Conservation (phyloP, 2,797 vertebrate species). For the Channa striata region DNA sequence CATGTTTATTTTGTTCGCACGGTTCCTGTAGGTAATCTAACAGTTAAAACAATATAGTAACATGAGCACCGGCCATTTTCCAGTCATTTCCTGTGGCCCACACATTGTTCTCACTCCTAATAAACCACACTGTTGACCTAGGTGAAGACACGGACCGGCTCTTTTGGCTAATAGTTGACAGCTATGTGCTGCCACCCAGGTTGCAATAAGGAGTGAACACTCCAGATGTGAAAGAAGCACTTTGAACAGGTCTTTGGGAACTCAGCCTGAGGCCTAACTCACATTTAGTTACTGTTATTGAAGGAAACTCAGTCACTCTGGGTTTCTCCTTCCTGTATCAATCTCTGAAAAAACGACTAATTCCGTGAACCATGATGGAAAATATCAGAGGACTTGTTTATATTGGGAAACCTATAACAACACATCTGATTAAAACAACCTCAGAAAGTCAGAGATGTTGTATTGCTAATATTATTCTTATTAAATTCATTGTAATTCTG, state of each 20-base stretch:
- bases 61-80: neutral
- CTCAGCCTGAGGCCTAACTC: neutral
- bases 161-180: constrained; percentile 11
- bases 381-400: neutral
- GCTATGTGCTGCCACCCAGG: neutral
- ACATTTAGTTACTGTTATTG: neutral
- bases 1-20: neutral
- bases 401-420: neutral
- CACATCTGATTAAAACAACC: constrained; percentile 23
- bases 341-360: neutral
- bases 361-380: neutral
- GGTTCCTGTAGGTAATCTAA: neutral
- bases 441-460: neutral
- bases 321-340: neutral
- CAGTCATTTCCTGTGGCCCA: neutral
- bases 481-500: constrained; percentile 11
- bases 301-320: constrained; percentile 1
- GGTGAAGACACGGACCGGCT: neutral
- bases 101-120: neutral
- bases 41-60: neutral
- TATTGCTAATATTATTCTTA: neutral
- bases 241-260: neutral
- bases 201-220: neutral
- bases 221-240: constrained; percentile 6
- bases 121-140: neutral